Evolutionary conservation across 2,113 vertebrate genomes (phyloP).

Genomic region (Gadus macrocephalus): DNA sequence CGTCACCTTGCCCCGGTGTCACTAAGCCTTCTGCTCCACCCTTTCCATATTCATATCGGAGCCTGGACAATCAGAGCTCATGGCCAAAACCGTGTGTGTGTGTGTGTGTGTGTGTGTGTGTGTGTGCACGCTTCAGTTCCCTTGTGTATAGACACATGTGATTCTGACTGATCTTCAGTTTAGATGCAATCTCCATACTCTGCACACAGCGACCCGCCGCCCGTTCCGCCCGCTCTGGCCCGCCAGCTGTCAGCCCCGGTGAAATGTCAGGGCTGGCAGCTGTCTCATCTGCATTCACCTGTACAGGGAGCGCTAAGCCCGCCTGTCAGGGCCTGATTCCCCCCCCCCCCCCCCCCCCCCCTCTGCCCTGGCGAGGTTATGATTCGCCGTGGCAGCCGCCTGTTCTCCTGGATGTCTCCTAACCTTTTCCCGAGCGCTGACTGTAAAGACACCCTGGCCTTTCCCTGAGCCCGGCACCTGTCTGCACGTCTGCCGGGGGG

Average conservation of each 20-base stretch:
- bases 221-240: slow-evolving; percentile 6
- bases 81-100: slow-evolving; percentile 33
- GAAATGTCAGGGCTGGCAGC: slow-evolving; percentile 71
- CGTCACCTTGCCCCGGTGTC: slow-evolving; percentile 69
- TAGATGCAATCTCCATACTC: slow-evolving; percentile 26
- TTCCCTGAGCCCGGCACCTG: slow-evolving; percentile 57
- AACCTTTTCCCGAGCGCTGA: slow-evolving; percentile 72
- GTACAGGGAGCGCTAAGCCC: slow-evolving; percentile 42
- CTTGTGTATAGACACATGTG: background rate
- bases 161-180: slow-evolving; percentile 58
- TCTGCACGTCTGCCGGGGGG: slow-evolving; percentile 16
- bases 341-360: slow-evolving; percentile 38
- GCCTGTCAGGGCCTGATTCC: slow-evolving; percentile 53
- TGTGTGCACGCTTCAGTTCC: background rate
- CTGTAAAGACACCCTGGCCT: slow-evolving; percentile 70
- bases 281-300: slow-evolving; percentile 64
- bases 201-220: slow-evolving; percentile 1
- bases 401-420: slow-evolving; percentile 69
- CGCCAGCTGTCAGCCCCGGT: slow-evolving; percentile 49
- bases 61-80: slow-evolving; percentile 41
- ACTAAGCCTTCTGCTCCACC: slow-evolving; percentile 64
- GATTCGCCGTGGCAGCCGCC: slow-evolving; percentile 60
- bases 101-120: slow-evolving; percentile 31
- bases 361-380: slow-evolving; percentile 22
- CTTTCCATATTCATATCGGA: slow-evolving; percentile 68